Conservation (phyloP, 2,797 vertebrate genomes). For the Amazona finschi region DNA sequence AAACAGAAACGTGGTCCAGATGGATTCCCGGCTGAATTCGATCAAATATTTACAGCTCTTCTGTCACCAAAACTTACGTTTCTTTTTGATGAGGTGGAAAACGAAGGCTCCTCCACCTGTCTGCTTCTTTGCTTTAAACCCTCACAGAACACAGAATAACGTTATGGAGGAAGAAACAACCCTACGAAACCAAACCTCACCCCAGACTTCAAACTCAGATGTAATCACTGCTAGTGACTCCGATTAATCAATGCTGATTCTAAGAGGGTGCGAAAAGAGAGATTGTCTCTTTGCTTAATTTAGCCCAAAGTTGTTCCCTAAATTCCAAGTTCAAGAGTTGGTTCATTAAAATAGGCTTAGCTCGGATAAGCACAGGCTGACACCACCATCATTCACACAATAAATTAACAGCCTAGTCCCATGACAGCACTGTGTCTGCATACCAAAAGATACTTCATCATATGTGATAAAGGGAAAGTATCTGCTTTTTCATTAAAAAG, state of each 20-base stretch:
- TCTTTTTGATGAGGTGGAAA: conserved; percentile 56
- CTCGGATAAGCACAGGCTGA: neutral
- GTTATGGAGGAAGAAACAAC: neutral
- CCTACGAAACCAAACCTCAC: neutral
- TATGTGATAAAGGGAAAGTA: conserved; percentile 4
- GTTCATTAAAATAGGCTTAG: conserved; percentile 40
- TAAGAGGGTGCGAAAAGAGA: neutral
- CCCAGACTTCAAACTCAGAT: neutral
- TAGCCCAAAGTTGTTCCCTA: neutral
- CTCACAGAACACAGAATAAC: neutral
- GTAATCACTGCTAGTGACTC: neutral
- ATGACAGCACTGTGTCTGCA: conserved; percentile 16
- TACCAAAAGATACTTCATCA: conserved; percentile 43
- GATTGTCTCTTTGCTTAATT: neutral
- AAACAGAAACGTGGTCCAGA: conserved; percentile 62
- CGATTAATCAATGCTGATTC: neutral
- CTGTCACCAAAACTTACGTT: conserved; percentile 59
- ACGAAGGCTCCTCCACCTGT: conserved; percentile 39
- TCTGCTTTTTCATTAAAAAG: neutral
- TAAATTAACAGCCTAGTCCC: conserved; percentile 11
- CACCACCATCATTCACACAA: conserved; percentile 13
- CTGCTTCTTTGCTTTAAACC: neutral
- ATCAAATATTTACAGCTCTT: conserved; percentile 72
- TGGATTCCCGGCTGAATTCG: conserved; percentile 52
- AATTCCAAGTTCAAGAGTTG: neutral